Conservation (phyloP, 2,113 vertebrate species). For the Grus americana region DNA sequence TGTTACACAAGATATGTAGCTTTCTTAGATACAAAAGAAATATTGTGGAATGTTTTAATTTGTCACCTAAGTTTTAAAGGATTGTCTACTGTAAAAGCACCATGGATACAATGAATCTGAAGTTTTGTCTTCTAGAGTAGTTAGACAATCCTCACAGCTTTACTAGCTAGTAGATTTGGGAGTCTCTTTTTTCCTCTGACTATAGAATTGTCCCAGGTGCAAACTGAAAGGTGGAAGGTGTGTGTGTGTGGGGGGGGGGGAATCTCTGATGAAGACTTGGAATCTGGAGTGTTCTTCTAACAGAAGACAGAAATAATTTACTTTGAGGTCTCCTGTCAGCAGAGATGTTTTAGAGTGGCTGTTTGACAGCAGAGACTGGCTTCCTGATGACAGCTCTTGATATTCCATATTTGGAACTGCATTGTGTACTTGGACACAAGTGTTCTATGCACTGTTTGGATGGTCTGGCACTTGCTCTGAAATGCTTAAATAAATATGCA, state of each 20-base stretch:
- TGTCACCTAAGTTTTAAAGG: neutral
- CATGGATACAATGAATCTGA: neutral
- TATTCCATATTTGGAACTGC: neutral
- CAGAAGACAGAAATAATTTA: neutral
- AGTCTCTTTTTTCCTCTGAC: too few relatives aligned
- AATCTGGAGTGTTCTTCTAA: neutral
- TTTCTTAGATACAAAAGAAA: neutral
- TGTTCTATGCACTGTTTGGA: neutral
- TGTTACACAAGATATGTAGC: conserved; percentile 39
- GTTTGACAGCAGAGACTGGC: neutral
- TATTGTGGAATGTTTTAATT: neutral
- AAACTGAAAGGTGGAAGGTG: neutral
- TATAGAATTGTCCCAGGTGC: neutral
- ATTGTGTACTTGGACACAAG: neutral
- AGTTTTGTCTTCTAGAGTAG: neutral
- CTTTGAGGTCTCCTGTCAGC: neutral
- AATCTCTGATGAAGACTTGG: neutral
- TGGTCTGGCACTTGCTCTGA: neutral
- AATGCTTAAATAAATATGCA: neutral
- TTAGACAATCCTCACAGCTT: neutral
- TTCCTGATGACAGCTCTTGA: neutral
- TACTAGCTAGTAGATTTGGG: neutral
- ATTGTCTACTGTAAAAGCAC: neutral
- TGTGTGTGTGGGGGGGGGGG: too few relatives aligned
- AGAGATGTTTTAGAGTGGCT: neutral